Evolutionary conservation across 2,888 invertebrate genomes (phyloP), one percentile per base, ranked within the genome.

Genomic region (Synergus gifuensis): DNA sequence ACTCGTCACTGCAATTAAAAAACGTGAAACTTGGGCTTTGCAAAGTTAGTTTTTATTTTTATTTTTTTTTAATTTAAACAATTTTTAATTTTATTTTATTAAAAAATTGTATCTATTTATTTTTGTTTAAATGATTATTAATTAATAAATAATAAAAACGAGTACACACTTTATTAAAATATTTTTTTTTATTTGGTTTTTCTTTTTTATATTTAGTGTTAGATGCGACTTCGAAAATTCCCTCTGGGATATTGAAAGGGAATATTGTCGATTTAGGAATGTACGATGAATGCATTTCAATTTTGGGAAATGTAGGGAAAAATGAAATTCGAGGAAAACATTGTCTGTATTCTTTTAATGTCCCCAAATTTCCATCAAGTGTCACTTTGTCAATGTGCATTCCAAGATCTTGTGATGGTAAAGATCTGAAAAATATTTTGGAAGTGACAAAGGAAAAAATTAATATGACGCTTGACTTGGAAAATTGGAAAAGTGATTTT

Each of bases 141-240:
- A 28, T 28, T 2, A 28, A 28, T 28, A 28, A 28, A 28, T 28
- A 28, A 28, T 28, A 28, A 28, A 28, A 28, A 28, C 1, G 22
- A 28, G 22, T 28, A 28, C 0, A 28, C 22, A 28, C 22, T 28
- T 28, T 28, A 28, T 28, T 28, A 28, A 28, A 28, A 28, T 28
- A 28, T 28, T 28, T 28, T 28, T 28, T 28, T 2, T 28, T 28
- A 28, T 28, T 28, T 28, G 22, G 22, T 28, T 28, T 28, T 28
- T 28, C 1, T 28, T 28, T 28, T 28, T 28, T 28, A 28, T 46
- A 46, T 89, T 44, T 85, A 93, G 94, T 93, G 93, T 85, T 93
- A 28, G 93, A 94, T 85, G 89, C 93, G 0, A 92, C 92, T 8
- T 92, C 93, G 2, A 93, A 93, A 86, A 83, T 93, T 1, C 93